Conservation (phyloP, 2,888 invertebrate genomes). For the Gandaritis pyraliata region DNA sequence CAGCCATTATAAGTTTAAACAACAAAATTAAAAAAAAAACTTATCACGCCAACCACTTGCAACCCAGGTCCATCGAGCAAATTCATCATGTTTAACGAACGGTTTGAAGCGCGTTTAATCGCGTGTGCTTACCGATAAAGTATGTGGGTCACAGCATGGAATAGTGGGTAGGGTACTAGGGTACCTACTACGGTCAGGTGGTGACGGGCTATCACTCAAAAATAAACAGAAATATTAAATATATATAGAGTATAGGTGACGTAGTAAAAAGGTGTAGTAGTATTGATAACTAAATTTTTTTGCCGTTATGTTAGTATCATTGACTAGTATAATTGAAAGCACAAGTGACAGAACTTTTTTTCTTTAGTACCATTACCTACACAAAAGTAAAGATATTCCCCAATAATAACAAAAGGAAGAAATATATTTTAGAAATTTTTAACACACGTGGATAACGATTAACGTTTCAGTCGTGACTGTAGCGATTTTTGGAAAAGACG, state of each 20-base stretch:
- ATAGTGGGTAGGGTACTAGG: slow-evolving; percentile 47
- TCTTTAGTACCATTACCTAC: no score
- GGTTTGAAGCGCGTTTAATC: slow-evolving; percentile 46
- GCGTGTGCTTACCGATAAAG: slow-evolving; percentile 67
- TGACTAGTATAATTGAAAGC: no score
- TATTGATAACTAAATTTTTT: not conserved
- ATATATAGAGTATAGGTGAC: slow-evolving; percentile 14
- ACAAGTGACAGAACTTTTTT: no score
- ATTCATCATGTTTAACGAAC: slow-evolving; percentile 38
- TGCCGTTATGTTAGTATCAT: no score
- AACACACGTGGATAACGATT: no score
- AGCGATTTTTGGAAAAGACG: no score
- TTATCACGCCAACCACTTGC: slow-evolving; percentile 33
- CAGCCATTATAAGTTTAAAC: not conserved
- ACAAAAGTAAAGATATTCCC: no score
- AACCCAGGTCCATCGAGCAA: slow-evolving; percentile 26
- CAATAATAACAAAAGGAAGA: no score
- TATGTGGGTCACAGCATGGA: slow-evolving; percentile 30
- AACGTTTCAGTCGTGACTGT: no score
- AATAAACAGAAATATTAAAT: slow-evolving; percentile 43
- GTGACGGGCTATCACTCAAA: slow-evolving; percentile 69
- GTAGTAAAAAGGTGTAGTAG: slow-evolving; percentile 17
- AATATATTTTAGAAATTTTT: no score
- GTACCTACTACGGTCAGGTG: slow-evolving; percentile 64
- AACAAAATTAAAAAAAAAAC: slow-evolving; percentile 26